phyloP scores from a whole-genome alignment of 2,888 invertebrate genomes.

The Uropetala carovei region DNA sequence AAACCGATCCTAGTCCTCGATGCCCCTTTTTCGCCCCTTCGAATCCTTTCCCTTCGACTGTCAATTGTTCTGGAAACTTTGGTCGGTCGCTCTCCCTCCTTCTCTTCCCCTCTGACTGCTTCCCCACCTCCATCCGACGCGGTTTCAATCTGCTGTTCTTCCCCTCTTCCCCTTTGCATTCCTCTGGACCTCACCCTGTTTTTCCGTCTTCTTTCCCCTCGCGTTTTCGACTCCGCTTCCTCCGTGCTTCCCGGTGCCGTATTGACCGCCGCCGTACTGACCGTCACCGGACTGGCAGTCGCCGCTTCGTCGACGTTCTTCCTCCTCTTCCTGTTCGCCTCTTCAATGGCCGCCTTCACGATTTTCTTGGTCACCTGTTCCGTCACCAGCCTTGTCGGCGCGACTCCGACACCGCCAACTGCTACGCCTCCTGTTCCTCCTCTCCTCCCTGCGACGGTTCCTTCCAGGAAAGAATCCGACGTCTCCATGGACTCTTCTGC shows the following conservation, averaged over 20 bases:
- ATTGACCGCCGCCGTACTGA: background rate
- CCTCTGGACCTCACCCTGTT: background rate
- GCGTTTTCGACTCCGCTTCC: background rate
- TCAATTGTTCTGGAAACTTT: background rate
- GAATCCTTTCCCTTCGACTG: background rate
- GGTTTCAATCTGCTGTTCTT: background rate
- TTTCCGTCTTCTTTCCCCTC: slow-evolving; percentile 19
- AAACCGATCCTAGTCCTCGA: slow-evolving; percentile 43
- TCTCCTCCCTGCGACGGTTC: background rate
- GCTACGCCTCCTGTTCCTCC: background rate
- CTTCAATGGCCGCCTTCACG: slow-evolving; percentile 7
- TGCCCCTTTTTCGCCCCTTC: slow-evolving; percentile 31
- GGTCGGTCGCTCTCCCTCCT: background rate
- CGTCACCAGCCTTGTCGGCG: slow-evolving; percentile 36
- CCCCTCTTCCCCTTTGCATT: background rate
- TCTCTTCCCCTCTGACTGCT: background rate
- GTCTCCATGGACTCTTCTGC: background rate
- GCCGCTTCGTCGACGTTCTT: background rate
- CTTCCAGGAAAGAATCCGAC: slow-evolving; percentile 20
- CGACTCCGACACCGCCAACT: background rate
- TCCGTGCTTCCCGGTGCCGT: background rate
- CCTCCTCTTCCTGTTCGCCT: background rate
- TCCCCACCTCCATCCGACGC: background rate
- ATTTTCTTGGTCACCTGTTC: slow-evolving; percentile 44
- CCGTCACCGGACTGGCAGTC: background rate